A percentile compares a stretch with the other conserved stretches of the same genome.
These are phyloP conservation scores for Drosophila cognata DNA, from an alignment of 2,888 invertebrate species.

Conservation along the genomic window DNA sequence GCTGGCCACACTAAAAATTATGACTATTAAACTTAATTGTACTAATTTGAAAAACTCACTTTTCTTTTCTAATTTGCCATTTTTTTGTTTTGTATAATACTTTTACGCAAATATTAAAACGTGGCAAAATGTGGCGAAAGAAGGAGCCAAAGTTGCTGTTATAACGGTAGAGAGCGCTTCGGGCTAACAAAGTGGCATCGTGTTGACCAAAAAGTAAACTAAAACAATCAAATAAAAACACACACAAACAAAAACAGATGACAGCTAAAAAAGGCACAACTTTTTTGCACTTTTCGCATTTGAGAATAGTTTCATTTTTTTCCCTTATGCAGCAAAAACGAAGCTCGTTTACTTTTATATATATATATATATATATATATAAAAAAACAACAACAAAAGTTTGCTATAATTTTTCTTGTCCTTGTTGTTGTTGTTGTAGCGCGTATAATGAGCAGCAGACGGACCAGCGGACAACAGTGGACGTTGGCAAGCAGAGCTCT, in stretches of 20 bases:
- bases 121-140: slow-evolving; percentile 10
- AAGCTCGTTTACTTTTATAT: slow-evolving; percentile 65
- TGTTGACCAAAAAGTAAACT: slow-evolving; percentile 57
- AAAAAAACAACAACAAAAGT: slow-evolving; percentile 39
- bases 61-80: slow-evolving; percentile 17
- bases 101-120: slow-evolving; percentile 63
- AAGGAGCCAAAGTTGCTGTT: slow-evolving; percentile 10
- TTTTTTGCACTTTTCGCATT: slow-evolving; percentile 36
- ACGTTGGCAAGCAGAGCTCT: not conserved
- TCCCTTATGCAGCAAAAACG: slow-evolving; percentile 36
- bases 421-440: slow-evolving; percentile 18
- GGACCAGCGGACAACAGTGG: not conserved
- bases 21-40: slow-evolving; percentile 77
- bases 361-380: slow-evolving; percentile 13
- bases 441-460: slow-evolving; percentile 14
- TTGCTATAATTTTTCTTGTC: slow-evolving; percentile 37
- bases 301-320: slow-evolving; percentile 20
- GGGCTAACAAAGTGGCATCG: slow-evolving; percentile 69
- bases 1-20: slow-evolving; percentile 64
- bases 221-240: slow-evolving; percentile 4
- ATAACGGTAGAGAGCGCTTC: slow-evolving; percentile 45
- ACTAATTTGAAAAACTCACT: slow-evolving; percentile 60
- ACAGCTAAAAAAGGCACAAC: slow-evolving; percentile 35
- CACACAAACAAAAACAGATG: slow-evolving; percentile 29
- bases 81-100: slow-evolving; percentile 35